phyloP scores from a whole-genome alignment of 1,140 invertebrate genomes.

The Neodiprion fabricii region DNA sequence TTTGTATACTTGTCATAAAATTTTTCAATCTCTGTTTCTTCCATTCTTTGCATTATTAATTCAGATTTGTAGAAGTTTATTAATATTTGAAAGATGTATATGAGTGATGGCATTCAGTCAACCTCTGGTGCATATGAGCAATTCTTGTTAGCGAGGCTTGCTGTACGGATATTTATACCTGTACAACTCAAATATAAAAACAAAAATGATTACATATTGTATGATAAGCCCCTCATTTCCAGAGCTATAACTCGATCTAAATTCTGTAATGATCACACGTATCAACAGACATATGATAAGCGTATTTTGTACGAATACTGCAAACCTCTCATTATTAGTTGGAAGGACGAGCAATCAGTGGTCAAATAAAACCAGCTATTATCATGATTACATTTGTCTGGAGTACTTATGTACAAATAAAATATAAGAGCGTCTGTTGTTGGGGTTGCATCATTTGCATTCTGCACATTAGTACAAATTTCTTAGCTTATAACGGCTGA shows the following conservation, averaged over 20 bases:
- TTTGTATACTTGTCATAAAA: constrained; percentile 2
- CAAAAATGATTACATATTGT: background rate
- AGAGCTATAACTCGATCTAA: background rate
- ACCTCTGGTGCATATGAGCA: no score
- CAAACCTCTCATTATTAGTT: background rate
- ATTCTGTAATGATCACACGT: background rate
- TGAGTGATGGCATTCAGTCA: no score
- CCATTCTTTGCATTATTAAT: background rate
- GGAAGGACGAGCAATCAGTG: background rate
- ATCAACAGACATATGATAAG: background rate
- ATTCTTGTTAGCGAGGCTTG: background rate
- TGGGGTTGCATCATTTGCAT: no score
- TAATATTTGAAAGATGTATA: no score
- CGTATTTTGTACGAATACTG: background rate
- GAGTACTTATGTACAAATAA: no score
- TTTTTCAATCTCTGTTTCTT: background rate
- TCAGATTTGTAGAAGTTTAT: no score
- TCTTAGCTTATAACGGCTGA: background rate
- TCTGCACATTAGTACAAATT: background rate
- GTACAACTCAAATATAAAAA: background rate
- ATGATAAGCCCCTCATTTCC: background rate
- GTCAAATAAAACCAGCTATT: no score
- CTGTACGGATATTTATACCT: background rate
- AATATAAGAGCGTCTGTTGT: no score
- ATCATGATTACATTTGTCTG: no score